Conservation (phyloP, 2,888 invertebrate species). For the Dynastes hyllus region DNA sequence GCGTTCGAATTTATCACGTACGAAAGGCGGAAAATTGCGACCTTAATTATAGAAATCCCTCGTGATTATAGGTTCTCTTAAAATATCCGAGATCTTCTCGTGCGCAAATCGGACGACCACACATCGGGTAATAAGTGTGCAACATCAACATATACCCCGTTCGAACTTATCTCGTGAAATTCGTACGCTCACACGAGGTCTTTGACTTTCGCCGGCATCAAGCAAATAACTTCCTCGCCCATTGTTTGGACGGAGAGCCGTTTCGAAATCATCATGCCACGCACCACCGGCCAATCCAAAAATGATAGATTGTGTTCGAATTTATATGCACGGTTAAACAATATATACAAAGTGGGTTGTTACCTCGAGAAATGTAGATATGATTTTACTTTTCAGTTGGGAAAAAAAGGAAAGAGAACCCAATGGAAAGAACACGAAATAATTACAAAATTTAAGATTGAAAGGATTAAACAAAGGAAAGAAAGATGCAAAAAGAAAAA, state of each 20-base stretch:
- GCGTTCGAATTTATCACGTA: slow-evolving; percentile 11
- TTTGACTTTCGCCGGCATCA: slow-evolving; percentile 19
- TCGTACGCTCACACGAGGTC: slow-evolving; percentile 32
- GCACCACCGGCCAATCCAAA: slow-evolving; percentile 12
- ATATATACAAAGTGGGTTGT: no score
- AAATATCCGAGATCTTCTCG: slow-evolving; percentile 5
- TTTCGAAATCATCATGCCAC: slow-evolving; percentile 5
- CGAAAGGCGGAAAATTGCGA: slow-evolving; percentile 19
- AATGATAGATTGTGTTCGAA: slow-evolving; percentile 2
- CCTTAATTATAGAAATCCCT: slow-evolving; percentile 20
- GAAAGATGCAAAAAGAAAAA: no score
- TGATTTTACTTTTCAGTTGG: no score
- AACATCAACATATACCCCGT: not conserved
- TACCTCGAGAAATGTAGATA: no score
- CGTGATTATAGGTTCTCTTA: slow-evolving; percentile 16
- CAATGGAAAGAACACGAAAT: no score
- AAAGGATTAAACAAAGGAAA: no score
- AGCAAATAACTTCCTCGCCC: slow-evolving; percentile 12
- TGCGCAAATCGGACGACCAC: slow-evolving; percentile 24
- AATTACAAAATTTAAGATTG: no score
- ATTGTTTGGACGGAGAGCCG: slow-evolving; percentile 9
- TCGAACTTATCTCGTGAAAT: not conserved
- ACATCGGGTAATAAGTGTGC: slow-evolving; percentile 14
- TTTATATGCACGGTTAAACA: not conserved
- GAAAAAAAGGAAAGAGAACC: no score